Evolutionary conservation across 2,888 invertebrate species (phyloP).

Genomic region (Crematogaster levior): DNA sequence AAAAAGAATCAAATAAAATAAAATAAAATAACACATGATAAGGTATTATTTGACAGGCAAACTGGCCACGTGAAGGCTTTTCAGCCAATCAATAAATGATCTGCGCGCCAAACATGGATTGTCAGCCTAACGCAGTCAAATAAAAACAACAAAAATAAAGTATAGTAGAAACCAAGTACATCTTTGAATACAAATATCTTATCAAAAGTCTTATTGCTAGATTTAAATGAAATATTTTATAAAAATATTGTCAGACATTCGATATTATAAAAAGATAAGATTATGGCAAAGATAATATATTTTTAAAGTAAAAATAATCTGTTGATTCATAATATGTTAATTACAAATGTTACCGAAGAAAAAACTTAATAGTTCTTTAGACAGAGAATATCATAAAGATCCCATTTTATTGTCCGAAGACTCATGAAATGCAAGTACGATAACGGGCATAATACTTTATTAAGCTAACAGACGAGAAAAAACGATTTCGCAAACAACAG

Average conservation of each 20-base stretch:
- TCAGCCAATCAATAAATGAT: too few relatives aligned
- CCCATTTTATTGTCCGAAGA: not conserved
- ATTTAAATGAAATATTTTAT: not conserved
- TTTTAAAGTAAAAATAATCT: not conserved
- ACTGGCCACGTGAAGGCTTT: too few relatives aligned
- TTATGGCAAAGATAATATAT: not conserved
- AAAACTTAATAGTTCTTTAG: not conserved
- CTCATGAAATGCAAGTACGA: not conserved
- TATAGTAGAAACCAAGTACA: not conserved
- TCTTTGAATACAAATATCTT: not conserved
- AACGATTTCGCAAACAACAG: conserved; percentile 30
- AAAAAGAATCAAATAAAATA: not conserved
- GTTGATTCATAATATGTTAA: not conserved
- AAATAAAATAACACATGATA: too few relatives aligned
- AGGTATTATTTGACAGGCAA: too few relatives aligned
- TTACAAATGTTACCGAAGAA: not conserved
- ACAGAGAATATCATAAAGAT: not conserved
- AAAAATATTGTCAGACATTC: not conserved
- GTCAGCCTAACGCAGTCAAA: too few relatives aligned
- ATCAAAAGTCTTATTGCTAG: not conserved
- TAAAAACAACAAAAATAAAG: not conserved
- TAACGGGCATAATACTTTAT: not conserved
- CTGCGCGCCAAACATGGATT: too few relatives aligned
- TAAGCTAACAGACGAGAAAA: conserved; percentile 1
- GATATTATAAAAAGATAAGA: not conserved